Evolutionary conservation across 2,888 invertebrate genomes (phyloP).

Genomic region (Aethes cnicana): DNA sequence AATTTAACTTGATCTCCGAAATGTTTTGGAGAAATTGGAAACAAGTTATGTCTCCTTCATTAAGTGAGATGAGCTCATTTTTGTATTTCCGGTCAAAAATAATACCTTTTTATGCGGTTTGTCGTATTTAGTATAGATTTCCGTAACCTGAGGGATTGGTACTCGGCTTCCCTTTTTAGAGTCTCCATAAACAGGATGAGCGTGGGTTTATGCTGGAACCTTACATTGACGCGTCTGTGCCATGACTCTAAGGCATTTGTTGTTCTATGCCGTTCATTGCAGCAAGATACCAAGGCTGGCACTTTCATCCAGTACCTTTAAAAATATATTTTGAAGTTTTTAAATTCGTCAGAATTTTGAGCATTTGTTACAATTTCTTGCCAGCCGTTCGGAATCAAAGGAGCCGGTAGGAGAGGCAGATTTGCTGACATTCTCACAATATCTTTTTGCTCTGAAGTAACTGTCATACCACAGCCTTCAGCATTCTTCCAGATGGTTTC

Average conservation of each 20-base stretch:
- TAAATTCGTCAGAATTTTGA: conserved; percentile 3
- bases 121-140: conserved; percentile 13
- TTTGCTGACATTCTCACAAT: conserved; percentile 3
- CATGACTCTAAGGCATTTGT: conserved; percentile 18
- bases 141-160: conserved; percentile 16
- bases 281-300: conserved; percentile 18
- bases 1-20: not conserved
- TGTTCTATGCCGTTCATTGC: conserved; percentile 11
- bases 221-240: conserved; percentile 20
- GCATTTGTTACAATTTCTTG: conserved; percentile 12
- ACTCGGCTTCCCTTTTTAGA: conserved; percentile 12
- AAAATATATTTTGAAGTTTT: conserved; percentile 8
- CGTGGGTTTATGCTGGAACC: conserved; percentile 15
- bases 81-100: conserved; percentile 14
- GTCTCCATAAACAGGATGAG: conserved; percentile 12
- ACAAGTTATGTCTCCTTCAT: not conserved
- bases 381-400: conserved; percentile 2
- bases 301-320: conserved; percentile 6
- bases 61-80: conserved; percentile 12
- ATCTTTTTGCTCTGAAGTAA: conserved; percentile 10
- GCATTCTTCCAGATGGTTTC: conserved; percentile 17
- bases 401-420: conserved; percentile 3
- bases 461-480: conserved; percentile 7
- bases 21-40: not conserved
- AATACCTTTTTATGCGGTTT: conserved; percentile 13